These are phyloP conservation scores for Salticus scenicus DNA, from an alignment of 2,888 invertebrate species.

Conservation along the genomic window DNA sequence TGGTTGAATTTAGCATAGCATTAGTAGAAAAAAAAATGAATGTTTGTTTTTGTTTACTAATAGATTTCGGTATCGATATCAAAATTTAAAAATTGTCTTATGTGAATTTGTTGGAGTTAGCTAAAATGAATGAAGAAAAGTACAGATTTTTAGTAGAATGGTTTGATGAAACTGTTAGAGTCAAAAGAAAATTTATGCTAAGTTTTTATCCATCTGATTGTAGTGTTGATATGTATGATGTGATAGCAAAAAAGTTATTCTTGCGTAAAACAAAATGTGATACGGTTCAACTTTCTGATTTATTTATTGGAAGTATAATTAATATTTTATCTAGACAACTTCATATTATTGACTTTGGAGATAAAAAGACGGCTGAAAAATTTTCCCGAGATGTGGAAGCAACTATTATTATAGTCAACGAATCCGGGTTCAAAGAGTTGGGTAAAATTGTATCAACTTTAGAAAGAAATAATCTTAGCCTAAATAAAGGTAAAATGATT, in stretches of 20 bases:
- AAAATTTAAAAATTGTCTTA: too few species aligned
- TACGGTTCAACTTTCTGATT: conserved; percentile 74
- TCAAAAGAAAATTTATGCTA: conserved; percentile 50
- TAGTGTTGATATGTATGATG: conserved; percentile 61
- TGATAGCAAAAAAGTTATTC: conserved; percentile 73
- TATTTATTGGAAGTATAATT: conserved; percentile 77
- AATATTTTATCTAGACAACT: conserved; percentile 77
- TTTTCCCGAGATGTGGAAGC: conserved; percentile 75
- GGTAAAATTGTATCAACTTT: conserved; percentile 42
- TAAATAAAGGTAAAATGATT: conserved; percentile 50
- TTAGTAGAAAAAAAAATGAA: too few species aligned
- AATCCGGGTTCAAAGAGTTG: conserved; percentile 33
- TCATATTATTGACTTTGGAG: conserved; percentile 76
- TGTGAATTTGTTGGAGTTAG: too few species aligned
- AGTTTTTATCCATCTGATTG: conserved; percentile 38
- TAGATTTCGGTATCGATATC: too few species aligned
- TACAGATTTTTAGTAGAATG: conserved; percentile 57
- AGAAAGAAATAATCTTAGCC: conserved; percentile 31
- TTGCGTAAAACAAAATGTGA: conserved; percentile 76
- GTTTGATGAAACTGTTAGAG: conserved; percentile 38
- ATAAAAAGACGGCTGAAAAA: conserved; percentile 76
- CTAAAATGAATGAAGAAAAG: conserved; percentile 26
- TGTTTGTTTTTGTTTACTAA: too few species aligned
- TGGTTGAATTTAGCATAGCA: too few species aligned
- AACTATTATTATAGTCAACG: conserved; percentile 39